These are phyloP conservation scores for Lysiphlebus fabarum DNA, from an alignment of 1,140 invertebrate genomes.

Conservation along the genomic window DNA sequence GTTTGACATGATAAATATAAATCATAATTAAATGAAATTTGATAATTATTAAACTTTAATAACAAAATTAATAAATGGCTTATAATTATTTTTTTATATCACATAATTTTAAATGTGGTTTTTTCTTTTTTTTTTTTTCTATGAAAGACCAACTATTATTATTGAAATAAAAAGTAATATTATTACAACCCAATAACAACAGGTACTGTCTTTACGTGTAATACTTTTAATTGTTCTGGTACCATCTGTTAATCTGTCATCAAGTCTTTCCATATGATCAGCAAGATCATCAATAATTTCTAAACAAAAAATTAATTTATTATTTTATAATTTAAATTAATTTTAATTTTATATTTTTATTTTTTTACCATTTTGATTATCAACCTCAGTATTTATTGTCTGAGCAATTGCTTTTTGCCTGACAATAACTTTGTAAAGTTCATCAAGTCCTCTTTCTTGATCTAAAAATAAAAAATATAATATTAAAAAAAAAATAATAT, in stretches of 20 bases:
- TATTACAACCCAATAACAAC: conserved; percentile 69
- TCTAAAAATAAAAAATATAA: conserved; percentile 53
- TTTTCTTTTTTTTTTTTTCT: too few species aligned
- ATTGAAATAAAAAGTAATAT: conserved; percentile 59
- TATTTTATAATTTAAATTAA: conserved; percentile 7
- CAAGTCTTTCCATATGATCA: conserved; percentile 69
- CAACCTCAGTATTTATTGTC: conserved; percentile 73
- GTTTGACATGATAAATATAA: too few species aligned
- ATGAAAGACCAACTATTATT: too few species aligned
- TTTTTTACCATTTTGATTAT: conserved; percentile 70
- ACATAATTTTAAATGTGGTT: too few species aligned
- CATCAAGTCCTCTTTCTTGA: conserved; percentile 75
- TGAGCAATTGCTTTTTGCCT: conserved; percentile 75
- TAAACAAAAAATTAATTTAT: conserved; percentile 48
- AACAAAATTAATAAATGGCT: too few species aligned
- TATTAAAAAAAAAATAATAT: neutral
- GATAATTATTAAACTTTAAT: too few species aligned
- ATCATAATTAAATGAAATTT: too few species aligned
- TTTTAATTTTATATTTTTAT: conserved; percentile 7
- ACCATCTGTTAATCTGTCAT: conserved; percentile 64
- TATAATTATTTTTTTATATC: too few species aligned
- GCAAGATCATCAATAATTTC: conserved; percentile 78
- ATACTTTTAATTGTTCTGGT: conserved; percentile 67
- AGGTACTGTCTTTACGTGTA: conserved; percentile 67
- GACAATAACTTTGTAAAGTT: conserved; percentile 70